Conservation (phyloP, 2,888 invertebrate species). For the Papilio demoleus region DNA sequence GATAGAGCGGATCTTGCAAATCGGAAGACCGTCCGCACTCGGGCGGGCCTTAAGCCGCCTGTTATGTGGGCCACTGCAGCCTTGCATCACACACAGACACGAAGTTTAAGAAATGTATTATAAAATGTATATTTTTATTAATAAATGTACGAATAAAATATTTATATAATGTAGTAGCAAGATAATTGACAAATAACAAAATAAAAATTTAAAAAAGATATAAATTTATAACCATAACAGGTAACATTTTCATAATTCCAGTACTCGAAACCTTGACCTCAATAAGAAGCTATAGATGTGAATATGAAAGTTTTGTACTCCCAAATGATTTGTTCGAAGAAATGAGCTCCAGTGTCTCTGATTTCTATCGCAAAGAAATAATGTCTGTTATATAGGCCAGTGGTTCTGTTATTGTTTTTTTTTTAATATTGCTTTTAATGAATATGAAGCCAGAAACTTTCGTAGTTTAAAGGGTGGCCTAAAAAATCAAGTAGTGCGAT, state of each 20-base stretch:
- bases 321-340: not conserved
- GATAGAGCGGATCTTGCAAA: constrained; percentile 77
- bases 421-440: not conserved
- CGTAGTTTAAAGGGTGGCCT: not conserved
- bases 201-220: no score
- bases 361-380: not conserved
- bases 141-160: no score
- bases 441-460: not conserved
- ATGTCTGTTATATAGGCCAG: not conserved
- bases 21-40: constrained; percentile 59
- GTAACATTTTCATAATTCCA: not conserved
- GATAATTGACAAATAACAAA: no score
- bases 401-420: not conserved
- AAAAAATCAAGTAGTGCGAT: not conserved
- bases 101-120: constrained; percentile 26
- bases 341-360: constrained; percentile 11
- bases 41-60: constrained; percentile 64
- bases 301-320: not conserved
- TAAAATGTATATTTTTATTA: not conserved
- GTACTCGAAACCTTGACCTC: not conserved
- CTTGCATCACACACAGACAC: constrained; percentile 42
- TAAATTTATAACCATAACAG: not conserved
- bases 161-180: no score
- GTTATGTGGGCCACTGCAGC: constrained; percentile 52
- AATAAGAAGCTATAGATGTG: not conserved